A percentile compares a stretch with the other conserved stretches of the same genome.
These are phyloP conservation scores for Melanotaenia parkinsoni DNA, from an alignment of 2,797 vertebrate genomes.

Conservation along the genomic window DNA sequence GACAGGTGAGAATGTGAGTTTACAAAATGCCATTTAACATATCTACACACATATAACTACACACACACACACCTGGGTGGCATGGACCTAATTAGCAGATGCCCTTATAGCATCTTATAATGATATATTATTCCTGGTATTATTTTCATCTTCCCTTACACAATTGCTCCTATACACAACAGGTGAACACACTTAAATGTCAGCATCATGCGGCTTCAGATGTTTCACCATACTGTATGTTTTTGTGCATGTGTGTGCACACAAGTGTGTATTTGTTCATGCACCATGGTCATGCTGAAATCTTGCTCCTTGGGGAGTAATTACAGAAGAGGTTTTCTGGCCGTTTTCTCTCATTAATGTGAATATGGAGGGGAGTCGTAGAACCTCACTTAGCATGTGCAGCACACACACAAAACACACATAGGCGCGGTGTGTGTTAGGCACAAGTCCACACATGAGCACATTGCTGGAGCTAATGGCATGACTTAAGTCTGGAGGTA, in stretches of 20 bases:
- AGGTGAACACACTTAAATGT: slow-evolving; percentile 76
- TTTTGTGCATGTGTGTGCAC: slow-evolving; percentile 33
- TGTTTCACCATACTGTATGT: slow-evolving; percentile 37
- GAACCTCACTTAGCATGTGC: slow-evolving; percentile 37
- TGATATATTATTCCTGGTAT: slow-evolving; percentile 40
- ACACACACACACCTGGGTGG: slow-evolving; percentile 21
- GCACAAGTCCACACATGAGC: slow-evolving; percentile 49
- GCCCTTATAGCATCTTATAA: slow-evolving; percentile 45
- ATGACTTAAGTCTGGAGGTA: slow-evolving; percentile 55
- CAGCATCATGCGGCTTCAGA: slow-evolving; percentile 47
- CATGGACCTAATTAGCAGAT: slow-evolving; percentile 55
- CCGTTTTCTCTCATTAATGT: slow-evolving; percentile 76
- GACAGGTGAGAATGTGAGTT: slow-evolving; percentile 68
- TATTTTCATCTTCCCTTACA: slow-evolving; percentile 26
- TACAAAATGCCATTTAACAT: slow-evolving; percentile 50
- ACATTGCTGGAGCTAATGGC: slow-evolving; percentile 36
- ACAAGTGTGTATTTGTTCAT: slow-evolving; percentile 63
- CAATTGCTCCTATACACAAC: slow-evolving; percentile 36
- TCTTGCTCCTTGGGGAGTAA: slow-evolving; percentile 76
- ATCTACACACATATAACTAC: slow-evolving; percentile 3
- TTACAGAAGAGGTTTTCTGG: slow-evolving; percentile 76
- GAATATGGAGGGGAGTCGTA: slow-evolving; percentile 64
- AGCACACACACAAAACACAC: slow-evolving; percentile 27
- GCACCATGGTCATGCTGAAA: slow-evolving; percentile 58
- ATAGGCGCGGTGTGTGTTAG: slow-evolving; percentile 24